Evolutionary conservation across 2,797 vertebrate genomes (phyloP), one percentile per base, ranked within the genome.

Genomic region (Poeciliopsis infans): DNA sequence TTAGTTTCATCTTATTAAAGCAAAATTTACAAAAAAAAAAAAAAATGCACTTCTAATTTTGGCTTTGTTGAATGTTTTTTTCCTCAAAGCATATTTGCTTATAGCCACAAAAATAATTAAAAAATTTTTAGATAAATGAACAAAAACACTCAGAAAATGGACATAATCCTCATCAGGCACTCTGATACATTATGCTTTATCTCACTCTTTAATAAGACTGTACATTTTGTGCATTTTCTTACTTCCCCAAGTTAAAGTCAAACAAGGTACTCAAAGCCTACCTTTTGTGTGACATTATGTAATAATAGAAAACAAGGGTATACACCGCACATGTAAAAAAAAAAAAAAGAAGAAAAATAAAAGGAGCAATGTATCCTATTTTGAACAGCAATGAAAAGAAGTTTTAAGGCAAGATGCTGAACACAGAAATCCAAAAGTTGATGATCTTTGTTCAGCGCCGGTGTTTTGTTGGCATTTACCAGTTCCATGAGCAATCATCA

Each of bases 331-430:
- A 96, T 96, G 95, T 97, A 97, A 94, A 96, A 85, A 71, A 78
- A 71, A 78, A 79, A 72, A 41, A 68, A 77, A 79, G 45, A 66
- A 51, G 85, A 70, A 74, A 57, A 71, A 75, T 74, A 86, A 74
- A 57, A 73, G 74, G 72, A 92, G 23, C 25, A 70, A 70, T 28
- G 39, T 83, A 89, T 93, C 87, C 88, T 95, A 96, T 96, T 97
- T 61, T 97, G 95, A 97, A 97, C 96, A 97, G 94, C 92, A 96
- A 97, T 97, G 97, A 96, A 97, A 97, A 97, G 95, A 97, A 96
- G 96, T 95, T 95, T 53, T 96, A 97, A 97, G 97, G 97, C 97
- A 97, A 98, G 96, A 98, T 95, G 97, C 97, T 96, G 96, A 97
- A 97, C 96, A 97, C 96, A 96, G 96, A 97, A 97, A 97, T 97